Base-by-base conservation (phyloP, 1,140 invertebrate species). In the Lordiphosa mommai region DNA sequence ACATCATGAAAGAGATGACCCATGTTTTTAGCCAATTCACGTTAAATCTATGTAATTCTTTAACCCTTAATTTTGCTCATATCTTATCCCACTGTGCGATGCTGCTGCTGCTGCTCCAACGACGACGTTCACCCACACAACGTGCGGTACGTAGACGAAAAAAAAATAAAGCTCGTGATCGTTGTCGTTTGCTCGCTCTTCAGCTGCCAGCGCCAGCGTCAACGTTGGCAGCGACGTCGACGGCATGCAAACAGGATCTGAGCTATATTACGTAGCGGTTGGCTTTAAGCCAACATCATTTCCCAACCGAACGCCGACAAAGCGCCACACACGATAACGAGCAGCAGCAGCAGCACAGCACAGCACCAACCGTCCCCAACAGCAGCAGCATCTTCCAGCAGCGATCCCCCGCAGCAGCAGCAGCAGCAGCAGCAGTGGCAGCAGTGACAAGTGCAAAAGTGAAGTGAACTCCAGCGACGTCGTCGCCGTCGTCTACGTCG, bases 221-320 rank as follows among this genome's bases (percentile, higher is more conserved):
- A 23, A 27, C 67, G 48, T 27, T 40, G 41, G 16, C 76, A 34
- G 30, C 33, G 49, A 66, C 73, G 73, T 30, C 40, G 73, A 61
- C 82, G 44, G 67, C 82, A 61, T 86, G 82, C 71, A 86, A 86
- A 86, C 82, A 86, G 82, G 82, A 86, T 86, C 82, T 86, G 82
- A 82, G 82, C 67, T 86, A 82, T 86, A 86, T 86, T 86, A 86
- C 82, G 82, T 86, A 72, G 82, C 73, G 56, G 43, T 60, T 57
- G 68, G 72, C 76, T 86, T 86, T 82, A 80, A 86, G 74, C 80
- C 82, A 86, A 86, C 82, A 86, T 80, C 82, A 86, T 80, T 86
- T 58, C 74, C 61, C 61, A 82, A 61, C 68, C 72, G 74, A 82
- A 55, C 69, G 63, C 44, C 64, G 53, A 40, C 41, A 36, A 64